Percentiles rank a stretch among this genome's conserved stretches.
phyloP scores from a whole-genome alignment of 2,888 invertebrate species.

The Mythimna impura region DNA sequence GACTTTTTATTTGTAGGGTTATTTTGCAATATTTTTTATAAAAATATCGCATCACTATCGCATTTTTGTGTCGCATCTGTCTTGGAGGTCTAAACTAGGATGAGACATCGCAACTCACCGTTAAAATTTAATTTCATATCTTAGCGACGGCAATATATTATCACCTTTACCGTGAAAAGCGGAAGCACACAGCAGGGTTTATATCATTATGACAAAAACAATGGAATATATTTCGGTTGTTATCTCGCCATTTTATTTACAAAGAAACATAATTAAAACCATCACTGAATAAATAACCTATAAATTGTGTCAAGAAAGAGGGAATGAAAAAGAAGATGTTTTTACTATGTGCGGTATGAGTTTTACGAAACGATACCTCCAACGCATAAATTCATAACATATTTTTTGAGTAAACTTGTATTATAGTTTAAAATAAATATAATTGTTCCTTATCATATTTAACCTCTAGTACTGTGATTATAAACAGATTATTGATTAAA shows the following conservation, averaged over 20 bases:
- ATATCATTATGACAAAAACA: background rate
- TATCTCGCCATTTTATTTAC: background rate
- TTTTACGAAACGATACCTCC: too few species aligned
- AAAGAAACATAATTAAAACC: background rate
- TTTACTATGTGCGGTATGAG: background rate
- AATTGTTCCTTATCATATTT: too few species aligned
- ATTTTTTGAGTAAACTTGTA: too few species aligned
- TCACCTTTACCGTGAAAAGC: background rate
- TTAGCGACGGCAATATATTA: background rate
- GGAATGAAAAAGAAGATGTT: background rate
- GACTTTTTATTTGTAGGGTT: too few species aligned
- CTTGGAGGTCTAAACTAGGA: background rate
- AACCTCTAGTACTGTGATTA: too few species aligned
- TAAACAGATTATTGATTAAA: too few species aligned
- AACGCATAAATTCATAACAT: too few species aligned
- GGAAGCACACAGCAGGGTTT: background rate
- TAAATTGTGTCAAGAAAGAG: background rate
- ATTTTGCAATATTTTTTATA: too few species aligned
- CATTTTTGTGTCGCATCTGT: background rate
- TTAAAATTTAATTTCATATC: slow-evolving; percentile 9
- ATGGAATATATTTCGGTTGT: background rate
- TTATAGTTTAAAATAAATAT: too few species aligned
- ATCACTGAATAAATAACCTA: background rate
- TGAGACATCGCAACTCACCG: background rate
- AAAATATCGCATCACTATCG: too few species aligned